Percentiles rank a stretch among this genome's conserved stretches.
These are phyloP conservation scores for Macrocentrus cingulum DNA, from an alignment of 1,140 invertebrate genomes.

Conservation along the genomic window DNA sequence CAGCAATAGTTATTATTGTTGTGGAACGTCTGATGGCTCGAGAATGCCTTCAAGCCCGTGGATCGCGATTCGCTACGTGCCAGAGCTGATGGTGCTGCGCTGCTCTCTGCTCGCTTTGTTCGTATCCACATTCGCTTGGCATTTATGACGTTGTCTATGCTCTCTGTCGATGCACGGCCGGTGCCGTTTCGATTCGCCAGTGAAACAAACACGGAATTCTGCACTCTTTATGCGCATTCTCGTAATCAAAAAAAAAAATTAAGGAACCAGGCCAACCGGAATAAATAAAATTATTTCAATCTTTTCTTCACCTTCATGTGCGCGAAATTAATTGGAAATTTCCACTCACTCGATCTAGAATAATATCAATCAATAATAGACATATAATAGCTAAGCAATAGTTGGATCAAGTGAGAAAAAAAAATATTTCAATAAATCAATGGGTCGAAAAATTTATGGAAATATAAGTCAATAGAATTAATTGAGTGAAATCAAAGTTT, in stretches of 20 bases:
- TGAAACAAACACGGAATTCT: too few relatives aligned
- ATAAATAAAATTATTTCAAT: too few relatives aligned
- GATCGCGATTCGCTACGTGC: slow-evolving; percentile 20
- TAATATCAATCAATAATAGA: too few relatives aligned
- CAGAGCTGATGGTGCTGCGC: slow-evolving; percentile 2
- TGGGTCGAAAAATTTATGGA: background rate
- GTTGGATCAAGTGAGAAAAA: background rate
- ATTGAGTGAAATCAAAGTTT: too few relatives aligned
- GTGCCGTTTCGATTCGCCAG: background rate
- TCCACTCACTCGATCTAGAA: too few relatives aligned
- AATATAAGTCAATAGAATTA: too few relatives aligned
- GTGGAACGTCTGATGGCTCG: slow-evolving; percentile 18
- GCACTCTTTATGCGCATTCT: too few relatives aligned
- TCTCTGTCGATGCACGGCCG: slow-evolving; percentile 1
- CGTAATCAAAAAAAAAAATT: too few relatives aligned
- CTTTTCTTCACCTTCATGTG: too few relatives aligned
- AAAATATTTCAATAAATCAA: background rate
- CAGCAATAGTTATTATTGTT: slow-evolving; percentile 8
- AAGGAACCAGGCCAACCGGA: too few relatives aligned
- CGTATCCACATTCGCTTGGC: slow-evolving; percentile 7
- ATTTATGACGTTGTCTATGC: slow-evolving; percentile 16
- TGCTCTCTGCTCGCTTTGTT: slow-evolving; percentile 16
- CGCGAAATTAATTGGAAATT: too few relatives aligned
- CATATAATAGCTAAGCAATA: background rate
- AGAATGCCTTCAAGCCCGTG: slow-evolving; percentile 14